Conservation (phyloP, 2,113 vertebrate species). For the Syrmaticus mikado region DNA sequence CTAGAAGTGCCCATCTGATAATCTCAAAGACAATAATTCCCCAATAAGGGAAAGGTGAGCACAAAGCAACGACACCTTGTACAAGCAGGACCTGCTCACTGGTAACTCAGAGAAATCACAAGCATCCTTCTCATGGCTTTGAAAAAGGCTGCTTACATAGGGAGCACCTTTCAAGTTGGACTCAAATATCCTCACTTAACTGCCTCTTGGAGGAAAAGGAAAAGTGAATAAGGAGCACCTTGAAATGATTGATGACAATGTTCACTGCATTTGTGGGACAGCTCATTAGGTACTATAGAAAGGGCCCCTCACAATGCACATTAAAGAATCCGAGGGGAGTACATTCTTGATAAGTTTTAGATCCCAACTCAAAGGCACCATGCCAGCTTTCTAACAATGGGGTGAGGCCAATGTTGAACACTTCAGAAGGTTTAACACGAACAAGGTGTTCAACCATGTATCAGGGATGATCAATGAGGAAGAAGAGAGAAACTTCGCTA, state of each 20-base stretch:
- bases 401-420: constrained; percentile 34
- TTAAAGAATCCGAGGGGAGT: constrained; percentile 38
- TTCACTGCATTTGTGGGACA: constrained; percentile 15
- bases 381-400: constrained; percentile 40
- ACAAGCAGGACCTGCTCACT: background rate
- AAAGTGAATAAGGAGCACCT: constrained; percentile 35
- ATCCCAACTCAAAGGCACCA: constrained; percentile 67
- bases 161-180: background rate
- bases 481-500: constrained; percentile 51
- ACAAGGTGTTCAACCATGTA: constrained; percentile 44
- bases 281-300: constrained; percentile 56
- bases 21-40: background rate
- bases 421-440: constrained; percentile 54
- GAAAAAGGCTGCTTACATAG: background rate
- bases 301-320: constrained; percentile 34
- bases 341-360: constrained; percentile 60
- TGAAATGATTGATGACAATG: background rate
- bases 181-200: constrained; percentile 17
- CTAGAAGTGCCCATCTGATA: background rate
- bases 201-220: constrained; percentile 15
- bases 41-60: background rate
- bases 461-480: constrained; percentile 59
- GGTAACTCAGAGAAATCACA: background rate
- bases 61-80: background rate
- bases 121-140: background rate